Base-by-base conservation (phyloP, 2,888 invertebrate genomes). In the Cephonodes hylas region DNA sequence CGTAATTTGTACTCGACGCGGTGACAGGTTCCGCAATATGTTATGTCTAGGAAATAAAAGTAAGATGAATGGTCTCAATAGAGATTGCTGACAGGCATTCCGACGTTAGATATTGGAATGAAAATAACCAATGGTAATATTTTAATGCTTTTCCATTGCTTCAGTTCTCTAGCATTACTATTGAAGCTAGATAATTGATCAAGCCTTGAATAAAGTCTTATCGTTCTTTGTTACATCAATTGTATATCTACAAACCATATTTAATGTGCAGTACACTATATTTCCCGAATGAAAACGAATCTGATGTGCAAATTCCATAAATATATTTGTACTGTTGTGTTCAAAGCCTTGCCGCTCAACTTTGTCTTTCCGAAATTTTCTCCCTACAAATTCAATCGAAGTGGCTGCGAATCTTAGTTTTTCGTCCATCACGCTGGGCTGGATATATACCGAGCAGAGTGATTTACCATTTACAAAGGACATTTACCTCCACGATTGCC, bases 21-120 rank as follows among this genome's bases (percentile, higher is more conserved):
- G 2, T 31, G 53, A 53, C 53, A 18, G 10, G 53, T 53, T 53
- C 53, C 53, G 31, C 53, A 18, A 53, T 53, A 31, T 53, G 53
- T 53, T 31, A 18, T 18, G 53, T 53, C 53, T 53, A 53, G 53
- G 53, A 53, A 53, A 53, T 53, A 53, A 53, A 53, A 31, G 31
- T 27, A 53, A 53, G 31, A 53, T 53, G 53, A 5, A 53, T 53
- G 53, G 31, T 53, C 27, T 3, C 53, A 53, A 53, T 27, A 31
- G 31, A 53, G 18, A 53, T 53, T 31, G 27, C 53, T 27, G 3
- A 18, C 31, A 27, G 10, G 8, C 48, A 23, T 23, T n/a, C 25
- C 25, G 15, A 7, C 31, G 1, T 31, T 27, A 31, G 31, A 18
- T 53, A 31, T 31, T 31, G 10, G 27, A 53, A 31, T 53, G 53